Evolutionary conservation across 2,113 vertebrate genomes (phyloP).

Genomic region (Pachypanchax playfairii): DNA sequence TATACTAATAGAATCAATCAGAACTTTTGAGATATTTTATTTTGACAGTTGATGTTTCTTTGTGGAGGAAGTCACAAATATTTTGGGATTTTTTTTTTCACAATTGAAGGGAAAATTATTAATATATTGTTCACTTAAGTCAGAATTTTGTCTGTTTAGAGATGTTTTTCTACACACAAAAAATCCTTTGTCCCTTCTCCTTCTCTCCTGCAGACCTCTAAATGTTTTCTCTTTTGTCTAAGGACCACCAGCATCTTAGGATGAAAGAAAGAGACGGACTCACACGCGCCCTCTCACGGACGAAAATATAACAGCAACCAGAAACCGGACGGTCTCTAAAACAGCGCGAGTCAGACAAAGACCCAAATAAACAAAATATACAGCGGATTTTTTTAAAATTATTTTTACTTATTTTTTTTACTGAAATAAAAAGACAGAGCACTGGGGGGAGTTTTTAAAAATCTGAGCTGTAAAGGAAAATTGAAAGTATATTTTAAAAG

Average conservation of each 20-base stretch:
- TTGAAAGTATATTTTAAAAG: not conserved
- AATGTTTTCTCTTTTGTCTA: slow-evolving; percentile 69
- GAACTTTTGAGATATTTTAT: not conserved
- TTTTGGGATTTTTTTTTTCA: not conserved
- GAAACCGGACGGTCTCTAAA: not conserved
- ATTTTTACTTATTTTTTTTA: not conserved
- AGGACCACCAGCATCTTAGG: slow-evolving; percentile 48
- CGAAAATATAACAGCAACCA: slow-evolving; percentile 9
- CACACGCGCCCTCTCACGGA: slow-evolving; percentile 67
- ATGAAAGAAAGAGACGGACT: slow-evolving; percentile 20
- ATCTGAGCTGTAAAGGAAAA: not conserved
- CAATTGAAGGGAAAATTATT: no score
- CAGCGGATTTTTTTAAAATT: no score
- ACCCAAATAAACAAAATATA: not conserved
- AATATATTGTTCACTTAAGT: no score
- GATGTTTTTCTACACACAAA: slow-evolving; percentile 8
- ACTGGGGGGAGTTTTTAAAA: fast-evolving
- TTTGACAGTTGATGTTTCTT: no score
- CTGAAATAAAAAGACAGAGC: not conserved
- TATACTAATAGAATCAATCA: no score
- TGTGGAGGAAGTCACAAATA: no score
- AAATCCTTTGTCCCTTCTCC: slow-evolving; percentile 2
- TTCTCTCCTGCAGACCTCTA: slow-evolving; percentile 27
- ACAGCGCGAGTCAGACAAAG: slow-evolving; percentile 34
- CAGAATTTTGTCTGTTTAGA: not conserved